phyloP scores from a whole-genome alignment of 1,140 invertebrate species.

The Carcinoscorpius rotundicauda region DNA sequence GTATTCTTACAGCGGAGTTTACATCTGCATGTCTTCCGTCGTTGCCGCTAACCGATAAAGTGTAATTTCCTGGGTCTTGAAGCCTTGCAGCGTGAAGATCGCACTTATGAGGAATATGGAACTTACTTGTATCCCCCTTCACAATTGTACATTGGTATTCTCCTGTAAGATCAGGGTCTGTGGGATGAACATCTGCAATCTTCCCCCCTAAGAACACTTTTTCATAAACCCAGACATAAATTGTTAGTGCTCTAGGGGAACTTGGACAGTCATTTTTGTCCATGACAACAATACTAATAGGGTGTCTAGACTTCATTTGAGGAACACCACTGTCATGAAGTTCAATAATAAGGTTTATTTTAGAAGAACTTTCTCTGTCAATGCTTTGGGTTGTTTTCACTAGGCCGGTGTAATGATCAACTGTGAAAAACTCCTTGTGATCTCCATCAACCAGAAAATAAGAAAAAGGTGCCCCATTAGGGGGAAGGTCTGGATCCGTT shows the following conservation, averaged over 20 bases:
- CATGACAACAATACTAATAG: conserved; percentile 58
- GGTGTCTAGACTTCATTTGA: conserved; percentile 60
- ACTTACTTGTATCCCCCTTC: conserved; percentile 38
- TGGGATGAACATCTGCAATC: conserved; percentile 78
- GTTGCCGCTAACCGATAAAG: conserved; percentile 65
- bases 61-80: conserved; percentile 31
- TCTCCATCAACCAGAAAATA: conserved; percentile 63
- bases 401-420: conserved; percentile 64
- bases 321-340: conserved; percentile 78
- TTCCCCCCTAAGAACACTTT: conserved; percentile 48
- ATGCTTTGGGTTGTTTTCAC: conserved; percentile 37
- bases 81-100: conserved; percentile 46
- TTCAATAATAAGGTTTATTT: conserved; percentile 59
- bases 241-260: conserved; percentile 61
- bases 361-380: conserved; percentile 38
- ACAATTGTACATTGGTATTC: conserved; percentile 73
- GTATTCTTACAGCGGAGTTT: conserved; percentile 62
- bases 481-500: conserved; percentile 73
- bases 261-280: conserved; percentile 90
- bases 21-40: conserved; percentile 78
- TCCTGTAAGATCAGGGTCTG: conserved; percentile 73
- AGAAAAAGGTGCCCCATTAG: conserved; percentile 77
- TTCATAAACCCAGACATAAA: conserved; percentile 63
- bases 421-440: conserved; percentile 56
- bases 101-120: conserved; percentile 59